Conservation (phyloP, 1,140 invertebrate species). For the Nymphalis io region DNA sequence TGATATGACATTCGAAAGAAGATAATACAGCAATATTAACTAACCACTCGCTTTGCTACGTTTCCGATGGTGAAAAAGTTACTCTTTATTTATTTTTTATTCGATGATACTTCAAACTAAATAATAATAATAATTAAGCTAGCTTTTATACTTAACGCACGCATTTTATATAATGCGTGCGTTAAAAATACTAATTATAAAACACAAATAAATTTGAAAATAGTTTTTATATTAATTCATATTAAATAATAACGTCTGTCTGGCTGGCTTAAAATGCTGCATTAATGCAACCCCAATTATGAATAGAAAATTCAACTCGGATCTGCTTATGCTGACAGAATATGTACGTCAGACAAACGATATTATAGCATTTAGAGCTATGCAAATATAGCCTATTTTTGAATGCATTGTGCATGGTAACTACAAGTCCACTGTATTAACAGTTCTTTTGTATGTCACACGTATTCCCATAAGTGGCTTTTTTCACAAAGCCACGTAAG, state of each 20-base stretch:
- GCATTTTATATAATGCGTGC: no score
- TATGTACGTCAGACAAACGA: neutral
- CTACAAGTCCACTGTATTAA: conserved; percentile 30
- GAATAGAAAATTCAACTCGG: conserved; percentile 31
- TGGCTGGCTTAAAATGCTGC: conserved; percentile 15
- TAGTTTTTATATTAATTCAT: conserved; percentile 2
- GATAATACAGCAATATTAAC: no score
- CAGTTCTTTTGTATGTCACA: conserved; percentile 42
- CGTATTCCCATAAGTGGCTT: conserved; percentile 38
- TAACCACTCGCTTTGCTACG: no score
- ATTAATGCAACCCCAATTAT: conserved; percentile 34
- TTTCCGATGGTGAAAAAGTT: no score
- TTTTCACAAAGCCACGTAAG: conserved; percentile 26
- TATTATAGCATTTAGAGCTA: conserved; percentile 14
- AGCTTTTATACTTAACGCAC: no score
- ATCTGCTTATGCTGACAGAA: conserved; percentile 14
- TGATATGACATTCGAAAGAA: no score
- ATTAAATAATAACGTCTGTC: conserved; percentile 22
- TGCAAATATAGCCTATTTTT: conserved; percentile 8
- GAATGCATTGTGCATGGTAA: conserved; percentile 8
- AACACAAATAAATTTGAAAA: neutral
- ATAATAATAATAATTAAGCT: neutral
- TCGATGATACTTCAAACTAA: no score
- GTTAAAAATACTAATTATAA: neutral
- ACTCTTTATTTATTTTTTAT: no score